Percentiles rank a stretch among this genome's conserved stretches.
Conservation (phyloP, 1,140 invertebrate species). For the Drosophila asahinai region DNA sequence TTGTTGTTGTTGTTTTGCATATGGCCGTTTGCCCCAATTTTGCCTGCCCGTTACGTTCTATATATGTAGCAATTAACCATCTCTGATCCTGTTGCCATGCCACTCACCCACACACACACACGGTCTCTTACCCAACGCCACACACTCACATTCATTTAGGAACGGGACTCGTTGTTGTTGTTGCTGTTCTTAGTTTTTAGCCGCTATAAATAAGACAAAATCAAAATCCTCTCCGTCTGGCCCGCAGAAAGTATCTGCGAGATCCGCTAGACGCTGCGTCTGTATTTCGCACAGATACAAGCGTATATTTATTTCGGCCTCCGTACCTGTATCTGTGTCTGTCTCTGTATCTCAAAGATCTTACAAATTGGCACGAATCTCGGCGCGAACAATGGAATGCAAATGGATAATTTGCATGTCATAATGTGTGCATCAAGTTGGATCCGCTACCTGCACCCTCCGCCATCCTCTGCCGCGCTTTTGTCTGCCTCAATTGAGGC, state of each 20-base stretch:
- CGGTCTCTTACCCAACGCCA: neutral
- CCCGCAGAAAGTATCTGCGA: conserved; percentile 22
- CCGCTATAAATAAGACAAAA: conserved; percentile 51
- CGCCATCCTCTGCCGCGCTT: neutral
- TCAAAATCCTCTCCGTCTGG: conserved; percentile 31
- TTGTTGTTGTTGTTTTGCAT: conserved; percentile 66
- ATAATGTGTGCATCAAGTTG: conserved; percentile 3
- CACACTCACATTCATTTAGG: conserved; percentile 8
- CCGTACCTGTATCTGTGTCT: conserved; percentile 16
- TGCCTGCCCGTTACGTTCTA: conserved; percentile 52
- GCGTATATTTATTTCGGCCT: neutral
- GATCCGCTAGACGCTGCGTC: conserved; percentile 13
- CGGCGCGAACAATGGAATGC: conserved; percentile 23
- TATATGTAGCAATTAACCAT: conserved; percentile 43
- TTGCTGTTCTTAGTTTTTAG: conserved; percentile 19
- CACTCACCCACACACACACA: conserved; percentile 34
- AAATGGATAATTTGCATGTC: conserved; percentile 15
- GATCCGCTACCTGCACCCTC: neutral
- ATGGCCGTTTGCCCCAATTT: conserved; percentile 62
- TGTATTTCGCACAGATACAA: conserved; percentile 5
- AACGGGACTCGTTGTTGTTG: conserved; percentile 19
- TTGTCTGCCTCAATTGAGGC: conserved; percentile 25
- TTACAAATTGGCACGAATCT: conserved; percentile 23
- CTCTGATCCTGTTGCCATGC: conserved; percentile 76
- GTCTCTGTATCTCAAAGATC: conserved; percentile 20